Conservation (phyloP, 2,113 vertebrate species). For the Pseudopodoces humilis region DNA sequence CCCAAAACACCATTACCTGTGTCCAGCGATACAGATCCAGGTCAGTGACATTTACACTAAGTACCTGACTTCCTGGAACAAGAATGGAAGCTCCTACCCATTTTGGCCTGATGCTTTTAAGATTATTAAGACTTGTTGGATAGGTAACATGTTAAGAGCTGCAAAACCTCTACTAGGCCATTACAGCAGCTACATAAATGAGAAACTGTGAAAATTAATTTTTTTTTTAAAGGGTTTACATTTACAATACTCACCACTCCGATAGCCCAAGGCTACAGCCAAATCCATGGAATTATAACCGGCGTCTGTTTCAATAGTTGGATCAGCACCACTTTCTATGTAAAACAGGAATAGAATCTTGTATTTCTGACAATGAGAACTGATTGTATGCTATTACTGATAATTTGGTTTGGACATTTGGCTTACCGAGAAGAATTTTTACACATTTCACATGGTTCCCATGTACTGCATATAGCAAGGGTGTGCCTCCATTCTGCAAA, state of each 20-base stretch:
- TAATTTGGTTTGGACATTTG: not conserved
- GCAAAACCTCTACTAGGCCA: not conserved
- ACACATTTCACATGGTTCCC: constrained; percentile 97
- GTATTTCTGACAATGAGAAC: not conserved
- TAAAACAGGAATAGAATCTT: constrained; percentile 18
- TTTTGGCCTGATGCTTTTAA: not conserved
- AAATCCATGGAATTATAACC: constrained; percentile 99
- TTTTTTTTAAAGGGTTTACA: not conserved
- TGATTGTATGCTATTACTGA: not conserved
- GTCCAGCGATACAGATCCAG: not conserved
- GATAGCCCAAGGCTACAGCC: constrained; percentile 93
- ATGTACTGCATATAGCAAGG: constrained; percentile 95
- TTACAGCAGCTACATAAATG: not conserved
- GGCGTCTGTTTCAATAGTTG: constrained; percentile 94
- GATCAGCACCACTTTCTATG: constrained; percentile 92
- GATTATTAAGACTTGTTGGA: not conserved
- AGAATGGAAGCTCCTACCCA: not conserved
- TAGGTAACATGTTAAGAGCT: not conserved
- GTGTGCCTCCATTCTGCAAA: constrained; percentile 94
- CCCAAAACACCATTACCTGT: not conserved
- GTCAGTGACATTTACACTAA: not conserved
- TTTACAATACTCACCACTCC: constrained; percentile 82
- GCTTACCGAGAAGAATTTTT: constrained; percentile 91
- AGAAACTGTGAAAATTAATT: not conserved
- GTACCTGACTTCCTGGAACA: not conserved